Conservation (phyloP, 1,140 invertebrate species). For the Drosophila mayri region DNA sequence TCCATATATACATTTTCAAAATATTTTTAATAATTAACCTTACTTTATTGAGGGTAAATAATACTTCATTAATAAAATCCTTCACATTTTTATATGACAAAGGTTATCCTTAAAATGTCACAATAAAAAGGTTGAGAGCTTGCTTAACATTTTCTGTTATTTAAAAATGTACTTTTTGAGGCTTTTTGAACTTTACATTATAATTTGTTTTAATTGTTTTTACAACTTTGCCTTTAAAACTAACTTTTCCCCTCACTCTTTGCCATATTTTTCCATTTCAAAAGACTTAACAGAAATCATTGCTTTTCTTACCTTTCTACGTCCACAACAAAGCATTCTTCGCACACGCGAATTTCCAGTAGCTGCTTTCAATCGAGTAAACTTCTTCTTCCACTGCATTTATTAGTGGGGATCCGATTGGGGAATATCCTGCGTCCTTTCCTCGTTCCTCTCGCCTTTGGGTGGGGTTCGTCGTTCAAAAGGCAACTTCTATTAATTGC, state of each 20-base stretch:
- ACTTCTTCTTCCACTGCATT: constrained; percentile 91
- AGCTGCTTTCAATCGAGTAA: constrained; percentile 90
- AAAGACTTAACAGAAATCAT: not conserved
- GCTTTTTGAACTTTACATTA: not conserved
- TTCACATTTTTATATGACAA: not conserved
- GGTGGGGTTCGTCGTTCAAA: constrained; percentile 28
- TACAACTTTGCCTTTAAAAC: not conserved
- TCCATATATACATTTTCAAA: not conserved
- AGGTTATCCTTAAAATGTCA: not conserved
- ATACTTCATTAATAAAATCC: not conserved
- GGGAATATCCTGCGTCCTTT: constrained; percentile 51
- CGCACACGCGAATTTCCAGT: constrained; percentile 90
- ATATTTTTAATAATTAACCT: not conserved
- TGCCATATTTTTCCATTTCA: not conserved
- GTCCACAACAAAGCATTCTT: constrained; percentile 94
- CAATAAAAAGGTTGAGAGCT: not conserved
- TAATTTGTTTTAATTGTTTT: too few relatives aligned
- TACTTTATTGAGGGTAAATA: not conserved
- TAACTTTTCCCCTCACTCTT: too few relatives aligned
- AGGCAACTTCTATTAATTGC: constrained; percentile 45
- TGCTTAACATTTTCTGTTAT: not conserved
- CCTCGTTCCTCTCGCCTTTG: constrained; percentile 32
- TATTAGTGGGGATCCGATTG: constrained; percentile 83
- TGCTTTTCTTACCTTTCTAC: constrained; percentile 89
- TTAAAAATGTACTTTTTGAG: not conserved